Percentiles rank a stretch among this genome's conserved stretches.
Evolutionary conservation across 2,113 vertebrate species (phyloP).

Genomic region (Gobiocypris rarus): DNA sequence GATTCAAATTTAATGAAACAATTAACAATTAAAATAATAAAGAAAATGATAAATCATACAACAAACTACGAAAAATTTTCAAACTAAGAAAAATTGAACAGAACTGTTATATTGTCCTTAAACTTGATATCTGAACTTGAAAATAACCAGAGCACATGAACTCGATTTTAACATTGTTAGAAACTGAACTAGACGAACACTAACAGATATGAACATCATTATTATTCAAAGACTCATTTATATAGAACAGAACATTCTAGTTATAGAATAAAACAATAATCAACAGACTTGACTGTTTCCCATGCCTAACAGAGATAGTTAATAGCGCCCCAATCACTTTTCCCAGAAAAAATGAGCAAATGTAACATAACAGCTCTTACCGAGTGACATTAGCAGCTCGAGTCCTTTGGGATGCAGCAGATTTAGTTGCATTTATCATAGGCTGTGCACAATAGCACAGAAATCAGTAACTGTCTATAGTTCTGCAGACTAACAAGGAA

Average conservation of each 20-base stretch:
- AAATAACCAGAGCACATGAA: background rate
- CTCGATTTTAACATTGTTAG: background rate
- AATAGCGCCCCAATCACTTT: background rate
- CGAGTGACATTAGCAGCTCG: conserved; percentile 64
- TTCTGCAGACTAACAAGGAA: conserved; percentile 81
- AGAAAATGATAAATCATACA: background rate
- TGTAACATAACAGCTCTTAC: conserved; percentile 65
- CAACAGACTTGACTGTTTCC: background rate
- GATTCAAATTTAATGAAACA: background rate
- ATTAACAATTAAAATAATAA: background rate
- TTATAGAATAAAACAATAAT: background rate
- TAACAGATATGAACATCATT: background rate
- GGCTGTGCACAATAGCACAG: conserved; percentile 75
- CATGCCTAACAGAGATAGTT: background rate
- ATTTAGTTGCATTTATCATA: conserved; percentile 78
- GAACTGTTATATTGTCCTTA: background rate
- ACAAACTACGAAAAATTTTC: background rate
- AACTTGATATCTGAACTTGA: background rate
- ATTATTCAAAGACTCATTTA: background rate
- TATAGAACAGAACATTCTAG: background rate
- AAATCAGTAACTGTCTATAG: conserved; percentile 82
- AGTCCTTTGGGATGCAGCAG: conserved; percentile 63
- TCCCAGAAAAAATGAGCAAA: background rate
- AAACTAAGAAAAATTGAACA: background rate
- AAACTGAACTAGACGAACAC: background rate